Evolutionary conservation across 2,888 invertebrate genomes (phyloP), one percentile per base, ranked within the genome.

Genomic region (Apoda limacodes): DNA sequence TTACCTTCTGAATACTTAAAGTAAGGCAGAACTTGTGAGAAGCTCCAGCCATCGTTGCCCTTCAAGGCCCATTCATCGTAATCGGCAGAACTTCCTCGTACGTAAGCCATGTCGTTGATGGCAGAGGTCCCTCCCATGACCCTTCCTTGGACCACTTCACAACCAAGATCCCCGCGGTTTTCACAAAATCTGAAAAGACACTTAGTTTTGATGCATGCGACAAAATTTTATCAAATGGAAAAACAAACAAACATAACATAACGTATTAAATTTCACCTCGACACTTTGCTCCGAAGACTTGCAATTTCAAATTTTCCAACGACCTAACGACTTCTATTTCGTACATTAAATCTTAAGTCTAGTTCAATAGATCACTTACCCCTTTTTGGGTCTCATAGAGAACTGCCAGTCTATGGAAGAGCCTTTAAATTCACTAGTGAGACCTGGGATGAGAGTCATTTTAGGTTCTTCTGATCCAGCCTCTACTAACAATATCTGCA

Each of bases 1-100:
- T 78, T 80, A 37, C 76, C 75, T 56, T 80, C 80, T 2, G 80
- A 80, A 39, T 80, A 72, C 45, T 78, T 80, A 45, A 76, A 80
- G 48, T 63, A 80, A 7, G 75, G 74, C 1, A 80, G 52, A 3
- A 80, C 50, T 44, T 75, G 58, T 3, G 45, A 60, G 40, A 57
- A 80, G 31, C 63, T 62, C 80, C 80, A 80, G 9, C 71, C 80
- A 3, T 74, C 66, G 33, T 78, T 78, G 2, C 76, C 80, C 23
- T 52, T 56, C 7, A 69, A 50, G 3, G 71, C 65, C 80, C 80
- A 80, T 41, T 75, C 76, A 14, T 80, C 76, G 42, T 72, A 80
- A 37, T 80, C 80, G 1, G 72, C 74, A 6, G 75, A 68, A 38
- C 66, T 78, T 3, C 80, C 80, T 39, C 80, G 56, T 51, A 76